Evolutionary conservation across 2,797 vertebrate genomes (phyloP), one percentile per base, ranked within the genome.

Genomic region (Orientallactaga sibirica): DNA sequence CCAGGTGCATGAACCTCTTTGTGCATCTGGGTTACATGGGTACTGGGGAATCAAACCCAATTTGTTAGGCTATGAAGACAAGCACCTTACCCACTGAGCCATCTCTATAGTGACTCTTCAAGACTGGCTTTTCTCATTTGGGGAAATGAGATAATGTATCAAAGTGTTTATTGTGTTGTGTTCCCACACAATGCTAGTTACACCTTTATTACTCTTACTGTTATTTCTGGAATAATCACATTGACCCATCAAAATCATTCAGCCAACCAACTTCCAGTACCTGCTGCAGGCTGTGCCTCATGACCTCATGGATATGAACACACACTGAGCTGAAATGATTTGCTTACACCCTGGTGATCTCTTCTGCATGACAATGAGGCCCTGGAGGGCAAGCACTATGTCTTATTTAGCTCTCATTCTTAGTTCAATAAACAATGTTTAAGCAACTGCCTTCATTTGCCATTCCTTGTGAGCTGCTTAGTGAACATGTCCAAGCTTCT

Each of bases 371-470:
- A 66, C 58, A 55, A 19, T 27, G 74, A 93, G 37, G 62, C 2
- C 48, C 16, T 85, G 66, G 82, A 92, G 71, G 33, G n/a, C 24
- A 71, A 84, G 33, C 61, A 58, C 37, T n/a, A 9, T 78, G 62
- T 86, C 84, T 83, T 91, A 58, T 48, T 93, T 93, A 68, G 37
- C 82, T 93, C 91, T 77, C 75, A 90, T 20, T 1, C 61, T 78
- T 75, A 78, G 10, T 79, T 90, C 33, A 81, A 0, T 62, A 76
- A 93, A 88, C 52, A 92, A 33, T 25, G 79, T 20, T 93, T 71
- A 61, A 84, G 71, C 20, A 86, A n/a, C 68, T n/a, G 11, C 70
- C 29, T 88, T 52, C 20, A 86, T 55, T 92, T 82, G 52, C 75
- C 25, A 70, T 68, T 88, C 52, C 37, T 37, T 37, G 43, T 68